Evolutionary conservation across 2,888 invertebrate genomes (phyloP), one percentile per base, ranked within the genome.

Genomic region (Xylophagus ater): DNA sequence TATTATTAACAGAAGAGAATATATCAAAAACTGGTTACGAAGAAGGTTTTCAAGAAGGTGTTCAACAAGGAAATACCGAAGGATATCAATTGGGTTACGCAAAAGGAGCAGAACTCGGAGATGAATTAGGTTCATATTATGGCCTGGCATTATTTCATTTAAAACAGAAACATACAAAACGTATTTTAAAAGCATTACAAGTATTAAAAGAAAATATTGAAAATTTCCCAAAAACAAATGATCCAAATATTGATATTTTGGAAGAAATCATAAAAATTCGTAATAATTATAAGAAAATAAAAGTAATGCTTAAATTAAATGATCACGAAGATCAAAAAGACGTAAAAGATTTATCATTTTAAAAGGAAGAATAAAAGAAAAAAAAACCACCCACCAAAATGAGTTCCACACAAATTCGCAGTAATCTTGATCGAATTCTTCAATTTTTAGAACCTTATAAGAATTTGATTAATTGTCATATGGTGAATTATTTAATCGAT

Each of bases 71-170:
- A 4, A 78, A 74, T 51, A 55, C 73, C 13, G 70, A 74, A 51
- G 76, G 72, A 10, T 80, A 72, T 53, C 74, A 76, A 53, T 57
- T 78, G 34, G 88, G 88, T 2, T 84, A 82, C 57, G 81, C 84
- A 46, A 74, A 78, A 59, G 86, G 84, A 8, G 73, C 78, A 36
- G 75, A 81, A 56, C 55, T 87, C 13, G 86, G 86, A 3, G 72
- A 77, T 31, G 84, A 86, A 63, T 62, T 89, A 54, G 88, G 87
- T 6, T 77, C 73, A 55, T 86, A 82, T 53, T 66, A 72, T 34
- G 81, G 80, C 4, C 66, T 73, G 31, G 62, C 76, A 2, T 66
- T 72, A 39, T 65, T 70, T 17, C 67, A 73, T 48, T 49, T 74
- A 13, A 52, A 61, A 12, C 39, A 53, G 2, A 53, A 59, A 2